Conservation (phyloP, 2,797 vertebrate genomes). For the Aselliscus stoliczkanus region DNA sequence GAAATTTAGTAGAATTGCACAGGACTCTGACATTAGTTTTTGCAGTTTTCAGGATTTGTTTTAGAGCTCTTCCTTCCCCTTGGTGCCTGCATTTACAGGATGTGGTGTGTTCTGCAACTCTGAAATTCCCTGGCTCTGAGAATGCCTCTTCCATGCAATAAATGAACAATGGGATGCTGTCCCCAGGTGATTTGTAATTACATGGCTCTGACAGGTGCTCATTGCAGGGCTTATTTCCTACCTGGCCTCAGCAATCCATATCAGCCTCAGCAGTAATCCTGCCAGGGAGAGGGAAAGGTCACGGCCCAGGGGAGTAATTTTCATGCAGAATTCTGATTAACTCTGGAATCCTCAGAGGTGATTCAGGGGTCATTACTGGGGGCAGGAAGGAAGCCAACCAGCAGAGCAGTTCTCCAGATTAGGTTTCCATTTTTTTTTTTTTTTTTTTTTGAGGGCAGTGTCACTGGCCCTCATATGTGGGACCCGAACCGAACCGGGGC, state of each 20-base stretch:
- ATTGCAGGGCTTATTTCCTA: slow-evolving; percentile 21
- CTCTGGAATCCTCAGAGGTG: background rate
- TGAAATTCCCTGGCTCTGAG: background rate
- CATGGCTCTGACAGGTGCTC: slow-evolving; percentile 51
- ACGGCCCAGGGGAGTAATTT: slow-evolving; percentile 4
- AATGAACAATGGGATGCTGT: background rate
- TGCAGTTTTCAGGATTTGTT: background rate
- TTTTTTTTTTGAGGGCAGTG: too few species aligned
- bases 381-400: background rate
- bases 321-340: slow-evolving; percentile 28
- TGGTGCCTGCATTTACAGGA: background rate
- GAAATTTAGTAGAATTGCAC: slow-evolving; percentile 47
- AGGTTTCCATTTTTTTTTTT: background rate
- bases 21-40: slow-evolving; percentile 28
- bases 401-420: background rate
- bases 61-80: background rate
- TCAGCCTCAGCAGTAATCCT: slow-evolving; percentile 27
- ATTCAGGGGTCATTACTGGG: background rate
- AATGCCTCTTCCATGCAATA: background rate
- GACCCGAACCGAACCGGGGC: too few species aligned
- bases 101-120: background rate
- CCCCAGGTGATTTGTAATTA: slow-evolving; percentile 46
- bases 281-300: slow-evolving; percentile 35
- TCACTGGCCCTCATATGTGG: too few species aligned
- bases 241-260: slow-evolving; percentile 2